A percentile compares a stretch with the other conserved stretches of the same genome.
Evolutionary conservation across 2,888 invertebrate species (phyloP).

Genomic region (Lasioglossum figueresi): DNA sequence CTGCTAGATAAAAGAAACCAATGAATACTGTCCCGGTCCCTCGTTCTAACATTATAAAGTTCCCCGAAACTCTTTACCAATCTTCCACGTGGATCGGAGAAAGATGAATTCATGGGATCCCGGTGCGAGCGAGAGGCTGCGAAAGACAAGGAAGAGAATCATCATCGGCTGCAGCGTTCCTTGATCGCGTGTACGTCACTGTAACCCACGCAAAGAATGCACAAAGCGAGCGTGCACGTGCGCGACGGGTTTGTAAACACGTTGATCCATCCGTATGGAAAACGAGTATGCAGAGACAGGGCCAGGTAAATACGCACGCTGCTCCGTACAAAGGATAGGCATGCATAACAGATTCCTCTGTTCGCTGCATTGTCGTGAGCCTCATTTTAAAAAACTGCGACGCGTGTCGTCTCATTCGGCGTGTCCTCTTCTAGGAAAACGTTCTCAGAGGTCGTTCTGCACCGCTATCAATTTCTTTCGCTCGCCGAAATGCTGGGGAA

Average conservation of each 20-base stretch:
- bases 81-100: neutral
- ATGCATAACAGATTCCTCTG: constrained; percentile 54
- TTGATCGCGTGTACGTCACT: constrained; percentile 1
- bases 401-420: neutral
- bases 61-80: neutral
- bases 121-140: neutral
- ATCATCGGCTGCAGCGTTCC: neutral
- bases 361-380: constrained; percentile 7
- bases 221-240: constrained; percentile 39
- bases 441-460: neutral
- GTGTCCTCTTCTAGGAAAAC: neutral
- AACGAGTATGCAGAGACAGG: constrained; percentile 49
- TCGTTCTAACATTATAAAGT: neutral
- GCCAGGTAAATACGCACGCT: constrained; percentile 34
- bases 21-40: neutral
- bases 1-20: neutral
- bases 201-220: constrained; percentile 47
- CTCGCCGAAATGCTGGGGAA: neutral
- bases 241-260: constrained; percentile 52
- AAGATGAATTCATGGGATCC: neutral
- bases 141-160: neutral
- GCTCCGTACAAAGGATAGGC: constrained; percentile 43
- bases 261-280: constrained; percentile 44
- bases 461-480: neutral
- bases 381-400: constrained; percentile 6